Evolutionary conservation across 2,797 vertebrate species (phyloP).

Genomic region (Microctenopoma stevenorrisi): DNA sequence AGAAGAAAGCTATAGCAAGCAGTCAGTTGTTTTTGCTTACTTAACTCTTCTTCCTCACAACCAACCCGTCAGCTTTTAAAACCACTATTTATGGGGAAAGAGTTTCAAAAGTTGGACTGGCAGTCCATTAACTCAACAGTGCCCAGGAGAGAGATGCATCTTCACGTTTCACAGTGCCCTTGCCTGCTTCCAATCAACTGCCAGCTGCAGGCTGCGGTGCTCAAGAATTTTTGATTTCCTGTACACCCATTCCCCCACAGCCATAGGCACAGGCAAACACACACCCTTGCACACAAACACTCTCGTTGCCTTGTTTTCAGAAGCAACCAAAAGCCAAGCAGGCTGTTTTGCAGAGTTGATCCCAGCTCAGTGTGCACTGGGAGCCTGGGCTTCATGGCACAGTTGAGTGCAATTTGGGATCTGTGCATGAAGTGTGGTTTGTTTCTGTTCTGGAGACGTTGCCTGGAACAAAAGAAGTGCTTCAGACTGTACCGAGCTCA

Average conservation of each 20-base stretch:
- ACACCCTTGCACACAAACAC: constrained; percentile 27
- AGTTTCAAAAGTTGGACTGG: constrained; percentile 2
- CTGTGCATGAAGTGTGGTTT: constrained; percentile 63
- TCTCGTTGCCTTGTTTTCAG: constrained; percentile 45
- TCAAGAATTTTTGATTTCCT: constrained; percentile 83
- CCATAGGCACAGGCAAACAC: constrained; percentile 8
- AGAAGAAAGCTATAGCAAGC: constrained; percentile 47
- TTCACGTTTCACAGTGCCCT: constrained; percentile 56
- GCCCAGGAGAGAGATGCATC: neutral
- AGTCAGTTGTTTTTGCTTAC: constrained; percentile 34
- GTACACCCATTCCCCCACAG: constrained; percentile 33
- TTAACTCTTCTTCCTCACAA: constrained; percentile 13
- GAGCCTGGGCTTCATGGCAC: constrained; percentile 59
- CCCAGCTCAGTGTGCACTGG: constrained; percentile 37
- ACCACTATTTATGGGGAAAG: constrained; percentile 8
- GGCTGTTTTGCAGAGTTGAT: constrained; percentile 35
- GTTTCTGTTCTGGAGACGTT: constrained; percentile 54
- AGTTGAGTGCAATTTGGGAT: constrained; percentile 57
- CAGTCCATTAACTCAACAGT: constrained; percentile 9
- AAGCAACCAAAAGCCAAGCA: constrained; percentile 54
- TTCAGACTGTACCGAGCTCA: constrained; percentile 13
- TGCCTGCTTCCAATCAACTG: constrained; percentile 83
- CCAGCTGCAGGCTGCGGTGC: constrained; percentile 78
- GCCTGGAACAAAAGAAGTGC: constrained; percentile 53
- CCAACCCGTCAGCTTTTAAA: constrained; percentile 8